Percentiles rank a stretch among this genome's conserved stretches.
Evolutionary conservation across 2,113 vertebrate species (phyloP).

Genomic region (Anolis carolinensis): DNA sequence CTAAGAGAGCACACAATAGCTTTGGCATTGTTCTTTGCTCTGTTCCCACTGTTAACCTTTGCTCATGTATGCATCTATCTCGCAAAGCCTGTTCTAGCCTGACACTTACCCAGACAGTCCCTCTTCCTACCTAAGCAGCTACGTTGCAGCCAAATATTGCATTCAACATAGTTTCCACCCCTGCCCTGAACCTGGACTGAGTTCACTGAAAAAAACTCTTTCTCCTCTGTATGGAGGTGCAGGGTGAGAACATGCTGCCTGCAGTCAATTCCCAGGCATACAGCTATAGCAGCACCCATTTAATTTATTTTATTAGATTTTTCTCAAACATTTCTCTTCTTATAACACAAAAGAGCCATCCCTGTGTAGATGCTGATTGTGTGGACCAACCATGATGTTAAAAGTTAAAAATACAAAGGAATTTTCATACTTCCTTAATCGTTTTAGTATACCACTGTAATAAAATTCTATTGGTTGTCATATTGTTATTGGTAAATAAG

Average conservation of each 20-base stretch:
- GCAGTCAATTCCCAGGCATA: neutral
- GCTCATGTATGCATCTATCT: too few relatives aligned
- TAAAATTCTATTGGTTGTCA: constrained; percentile 76
- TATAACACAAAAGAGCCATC: neutral
- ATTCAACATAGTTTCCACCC: neutral
- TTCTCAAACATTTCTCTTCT: neutral
- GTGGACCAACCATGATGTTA: neutral
- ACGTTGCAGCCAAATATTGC: too few relatives aligned
- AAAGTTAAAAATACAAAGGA: constrained; percentile 44
- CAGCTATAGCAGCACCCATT: neutral
- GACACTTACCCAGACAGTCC: too few relatives aligned
- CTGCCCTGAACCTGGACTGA: too few relatives aligned
- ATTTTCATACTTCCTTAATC: constrained; percentile 67
- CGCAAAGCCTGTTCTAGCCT: too few relatives aligned
- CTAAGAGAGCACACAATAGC: too few relatives aligned
- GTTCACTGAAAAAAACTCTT: too few relatives aligned
- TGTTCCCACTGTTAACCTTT: too few relatives aligned
- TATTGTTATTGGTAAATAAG: constrained; percentile 73
- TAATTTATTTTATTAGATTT: neutral
- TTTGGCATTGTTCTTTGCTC: too few relatives aligned
- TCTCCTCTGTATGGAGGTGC: neutral
- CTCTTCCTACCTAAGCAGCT: too few relatives aligned
- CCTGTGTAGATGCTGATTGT: neutral
- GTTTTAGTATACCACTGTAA: constrained; percentile 64
- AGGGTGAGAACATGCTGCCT: neutral